Evolutionary conservation across 2,113 vertebrate genomes (phyloP), one percentile per base, ranked within the genome.

Genomic region (Tragulus kanchil): DNA sequence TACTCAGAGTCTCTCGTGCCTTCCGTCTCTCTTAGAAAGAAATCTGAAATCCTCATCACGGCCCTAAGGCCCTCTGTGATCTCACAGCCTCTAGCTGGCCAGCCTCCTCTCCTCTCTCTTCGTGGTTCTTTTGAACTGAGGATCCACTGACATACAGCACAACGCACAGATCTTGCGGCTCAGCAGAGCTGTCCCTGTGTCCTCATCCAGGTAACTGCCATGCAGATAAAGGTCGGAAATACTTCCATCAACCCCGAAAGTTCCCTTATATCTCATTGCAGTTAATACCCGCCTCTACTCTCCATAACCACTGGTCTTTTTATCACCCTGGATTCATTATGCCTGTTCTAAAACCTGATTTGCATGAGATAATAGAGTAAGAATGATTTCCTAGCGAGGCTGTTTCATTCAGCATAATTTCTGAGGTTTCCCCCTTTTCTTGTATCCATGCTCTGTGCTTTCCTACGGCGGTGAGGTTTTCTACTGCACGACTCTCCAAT

Each of bases 181-280:
- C 3, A 0, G 10, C 4, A 26, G 23, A 16, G 19, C 56, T 54
- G 42, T 16, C 26, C 10, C 5, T 3, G 3, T n/a, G 73, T 52
- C 12, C 36, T 8, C 6, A 71, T n/a, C 6, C 36, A 79, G 73
- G 50, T 58, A 58, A 28, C 12, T 10, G 17, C n/a, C 7, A 85
- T 28, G n/a, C 26, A 61, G 23, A 31, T 8, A 52, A 48, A 85
- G 6, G 13, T 12, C 25, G 7, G 1, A 89, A 69, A 56, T 85
- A 75, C 54, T 65, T 67, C 56, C 26, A 14, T 61, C 56, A 31
- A 25, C 42, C 17, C 11, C 1, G 50, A 73, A 93, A 79, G 15
- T 14, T 62, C 48, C 36, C 73, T 65, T n/a, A 4, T 19, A 14
- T 48, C 28, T 42, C 42, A 65, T 79, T 42, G n/a, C 23, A 85